Evolutionary conservation across 1,140 invertebrate species (phyloP).

Genomic region (Cherax destructor): DNA sequence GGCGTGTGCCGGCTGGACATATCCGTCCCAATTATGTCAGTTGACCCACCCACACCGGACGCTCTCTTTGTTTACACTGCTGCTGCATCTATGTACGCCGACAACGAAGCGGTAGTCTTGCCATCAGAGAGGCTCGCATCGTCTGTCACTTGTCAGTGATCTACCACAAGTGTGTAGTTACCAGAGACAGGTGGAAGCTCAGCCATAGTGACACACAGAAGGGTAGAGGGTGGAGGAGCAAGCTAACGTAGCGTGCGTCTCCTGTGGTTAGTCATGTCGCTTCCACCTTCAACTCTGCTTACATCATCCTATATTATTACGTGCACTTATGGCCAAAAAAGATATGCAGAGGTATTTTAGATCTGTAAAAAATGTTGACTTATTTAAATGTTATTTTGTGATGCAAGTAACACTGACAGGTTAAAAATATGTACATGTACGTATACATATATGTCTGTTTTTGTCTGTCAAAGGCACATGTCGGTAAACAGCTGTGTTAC

Average conservation of each 20-base stretch:
- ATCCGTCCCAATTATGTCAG: not conserved
- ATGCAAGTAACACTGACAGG: too few relatives aligned
- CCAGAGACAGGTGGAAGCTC: too few relatives aligned
- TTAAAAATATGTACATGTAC: too few relatives aligned
- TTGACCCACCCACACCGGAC: not conserved
- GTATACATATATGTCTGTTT: too few relatives aligned
- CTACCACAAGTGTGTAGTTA: too few relatives aligned
- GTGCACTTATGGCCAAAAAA: not conserved
- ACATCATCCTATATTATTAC: slow-evolving; percentile 53
- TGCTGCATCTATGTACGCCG: too few relatives aligned
- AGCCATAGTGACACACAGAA: too few relatives aligned
- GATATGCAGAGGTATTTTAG: not conserved
- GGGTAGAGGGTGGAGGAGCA: not conserved
- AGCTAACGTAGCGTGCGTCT: slow-evolving; percentile 1
- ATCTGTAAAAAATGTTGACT: not conserved
- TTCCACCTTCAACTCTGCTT: not conserved
- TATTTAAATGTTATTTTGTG: not conserved
- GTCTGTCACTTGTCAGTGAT: too few relatives aligned
- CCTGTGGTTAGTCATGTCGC: not conserved
- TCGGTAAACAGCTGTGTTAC: too few relatives aligned
- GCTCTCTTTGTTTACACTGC: not conserved
- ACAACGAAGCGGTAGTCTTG: too few relatives aligned
- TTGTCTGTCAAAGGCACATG: too few relatives aligned
- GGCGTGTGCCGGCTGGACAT: slow-evolving; percentile 16
- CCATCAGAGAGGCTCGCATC: too few relatives aligned